Evolutionary conservation across 2,888 invertebrate species (phyloP), one percentile per base, ranked within the genome.

Genomic region (Megastigmus dorsalis): DNA sequence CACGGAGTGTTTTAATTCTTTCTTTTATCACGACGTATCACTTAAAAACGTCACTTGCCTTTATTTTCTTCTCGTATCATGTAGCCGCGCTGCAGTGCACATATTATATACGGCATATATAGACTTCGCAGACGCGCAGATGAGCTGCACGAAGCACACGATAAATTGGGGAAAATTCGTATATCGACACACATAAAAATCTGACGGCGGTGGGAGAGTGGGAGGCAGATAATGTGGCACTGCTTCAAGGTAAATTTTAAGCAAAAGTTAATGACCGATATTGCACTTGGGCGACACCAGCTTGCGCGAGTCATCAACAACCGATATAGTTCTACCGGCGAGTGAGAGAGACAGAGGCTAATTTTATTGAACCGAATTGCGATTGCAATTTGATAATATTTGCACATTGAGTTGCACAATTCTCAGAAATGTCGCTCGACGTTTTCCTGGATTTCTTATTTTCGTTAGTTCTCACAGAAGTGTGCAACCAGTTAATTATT

Each of bases 211-310:
- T 36, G 33, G 26, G 52, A 30, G 54, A 65, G 57, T n/a, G n/a
- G n/a, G n/a, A 66, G 15, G 23, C 60, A 38, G 74, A 71, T 68
- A 75, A 77, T 50, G 52, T 73, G 70, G 63, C 57, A 59, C 71
- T 74, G 71, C 52, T 71, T 77, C 77, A 77, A 77, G 77, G 77
- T 77, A 77, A 77, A 67, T 74, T 60, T 55, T 41, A 75, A 26
- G n/a, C n/a, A 66, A 68, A 72, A 13, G 75, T 73, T 75, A 72
- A 77, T 69, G 77, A 75, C 77, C 77, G 77, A 77, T 77, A 74
- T 65, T 57, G 3, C n/a, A 33, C 7, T 36, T 43, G 28, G 20
- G 20, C 59, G 36, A 52, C 41, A 20, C 59, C 41, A 60, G 26
- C 20, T 26, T 43, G 18, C 7, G 28, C 15, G 48, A n/a, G 36